Evolutionary conservation across 2,797 vertebrate genomes (phyloP), one percentile per base, ranked within the genome.

Genomic region (Rhinichthys osculus): DNA sequence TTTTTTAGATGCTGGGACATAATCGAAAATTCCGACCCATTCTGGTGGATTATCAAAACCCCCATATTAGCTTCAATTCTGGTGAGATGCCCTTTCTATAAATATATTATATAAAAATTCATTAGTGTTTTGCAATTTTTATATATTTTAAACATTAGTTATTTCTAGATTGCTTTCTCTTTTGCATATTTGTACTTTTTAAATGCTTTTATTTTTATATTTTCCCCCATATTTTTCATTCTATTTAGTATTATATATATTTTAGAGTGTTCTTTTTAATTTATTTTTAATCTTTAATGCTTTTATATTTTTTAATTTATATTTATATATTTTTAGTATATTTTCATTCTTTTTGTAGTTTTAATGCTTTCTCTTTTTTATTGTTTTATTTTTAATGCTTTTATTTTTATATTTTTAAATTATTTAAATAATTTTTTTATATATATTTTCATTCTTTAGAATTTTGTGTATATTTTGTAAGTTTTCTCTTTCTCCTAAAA

Each of bases 31-130:
- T 94, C 93, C 0, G 96, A 97, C 87, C 90, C 95, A 0, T 94
- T 96, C 88, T 99, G 98, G 98, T 99, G 97, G 98, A 99, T 99
- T 93, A 98, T 99, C 91, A 98, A 97, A 94, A 95, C 94, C 8
- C 98, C 98, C 23, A 98, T 99, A 94, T 93, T 98, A 91, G 92
- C 95, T 40, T 99, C 97, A 83, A 98, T 99, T 91, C 92, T 98
- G 97, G 98, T 99, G 94, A 95, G 94, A 92, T 89, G 42, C 50
- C 11, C 16, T 84, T 54, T 57, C 7, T 30, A 64, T 5, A 64
- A 27, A 50, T 50, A 50, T 50, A 50, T 50, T 62, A 38, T 38
- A 23, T 10, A 70, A 7, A 40, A 11, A 42, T 3, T 7, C 3
- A 71, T 47, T 27, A 23, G 50, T n/a, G 7, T 72, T 44, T n/a